Evolutionary conservation across 2,888 invertebrate species (phyloP), one percentile per base, ranked within the genome.

Genomic region (Lasioglossum figueresi): DNA sequence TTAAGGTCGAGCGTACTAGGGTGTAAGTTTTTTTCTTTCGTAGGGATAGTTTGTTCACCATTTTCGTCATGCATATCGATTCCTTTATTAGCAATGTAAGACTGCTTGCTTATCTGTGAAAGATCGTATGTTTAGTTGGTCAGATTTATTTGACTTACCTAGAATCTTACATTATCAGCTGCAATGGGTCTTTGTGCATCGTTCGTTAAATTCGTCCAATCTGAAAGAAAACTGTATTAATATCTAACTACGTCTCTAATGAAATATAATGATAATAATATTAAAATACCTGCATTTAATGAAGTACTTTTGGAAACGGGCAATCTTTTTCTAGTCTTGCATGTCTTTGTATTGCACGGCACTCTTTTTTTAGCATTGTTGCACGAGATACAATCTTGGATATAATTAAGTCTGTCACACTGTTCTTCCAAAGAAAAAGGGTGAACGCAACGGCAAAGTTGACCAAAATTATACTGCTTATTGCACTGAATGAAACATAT

Each of bases 381-480:
- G 4, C 48, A 56, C 2, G 45, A 34, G 59, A 73, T 48, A 70
- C 72, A 72, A n/a, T 85, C 75, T 52, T 66, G 79, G 8, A n/a
- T 31, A 56, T 75, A 85, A n/a, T 74, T 74, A 4, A 14, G 14
- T 43, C 59, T 78, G 4, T 48, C 43, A 23, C 68, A 80, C 76
- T 76, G 73, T 52, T 86, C 86, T 76, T 85, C 79, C 37, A 82
- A 40, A 40, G 79, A 73, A 8, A 73, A 23, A 14, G 75, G 80
- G 12, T 80, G 70, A 4, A 27, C 12, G 43, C 83, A 86, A 37
- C 72, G 48, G 27, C 83, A 86, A 23, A 40, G 14, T 74, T 80
- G 88, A 27, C n/a, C 63, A 68, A 52, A 48, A 72, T 74, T 78
- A 74, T 77, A 87, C 31, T 75, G 59, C 37, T 70, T 34, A 43